Conservation (phyloP, 2,113 vertebrate genomes). For the Catagonus wagneri region DNA sequence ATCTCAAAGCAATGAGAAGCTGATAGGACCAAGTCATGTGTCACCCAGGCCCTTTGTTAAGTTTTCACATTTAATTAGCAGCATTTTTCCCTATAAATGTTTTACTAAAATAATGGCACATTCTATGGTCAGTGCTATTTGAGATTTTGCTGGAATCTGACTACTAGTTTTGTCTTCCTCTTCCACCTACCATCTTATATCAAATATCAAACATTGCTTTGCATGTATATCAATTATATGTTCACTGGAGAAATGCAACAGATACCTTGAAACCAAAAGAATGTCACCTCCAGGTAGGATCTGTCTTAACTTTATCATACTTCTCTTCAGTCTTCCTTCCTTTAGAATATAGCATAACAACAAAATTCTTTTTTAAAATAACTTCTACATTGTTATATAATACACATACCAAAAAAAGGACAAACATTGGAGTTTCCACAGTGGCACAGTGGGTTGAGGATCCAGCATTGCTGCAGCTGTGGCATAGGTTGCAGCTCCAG, state of each 20-base stretch:
- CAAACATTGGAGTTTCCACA: no score
- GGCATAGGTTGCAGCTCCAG: no score
- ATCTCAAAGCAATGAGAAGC: background rate
- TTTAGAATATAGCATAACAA: background rate
- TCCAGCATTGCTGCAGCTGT: no score
- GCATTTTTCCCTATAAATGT: background rate
- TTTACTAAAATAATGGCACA: background rate
- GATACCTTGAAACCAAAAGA: constrained; percentile 29
- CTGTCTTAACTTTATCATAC: background rate
- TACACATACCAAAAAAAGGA: background rate
- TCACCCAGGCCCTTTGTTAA: background rate
- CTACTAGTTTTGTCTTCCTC: background rate
- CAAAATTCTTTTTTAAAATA: constrained; percentile 1
- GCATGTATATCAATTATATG: background rate
- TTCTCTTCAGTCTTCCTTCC: background rate
- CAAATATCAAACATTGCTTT: background rate
- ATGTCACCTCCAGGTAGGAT: background rate
- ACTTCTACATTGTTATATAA: background rate
- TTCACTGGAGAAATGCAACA: constrained; percentile 29
- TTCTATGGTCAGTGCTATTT: background rate
- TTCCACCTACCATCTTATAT: background rate
- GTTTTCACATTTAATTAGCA: background rate
- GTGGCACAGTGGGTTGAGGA: no score
- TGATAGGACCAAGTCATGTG: background rate
- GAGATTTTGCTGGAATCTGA: constrained; percentile 51